Evolutionary conservation across 2,888 invertebrate species (phyloP).

Genomic region (Scaptomyza cyrtandrae): DNA sequence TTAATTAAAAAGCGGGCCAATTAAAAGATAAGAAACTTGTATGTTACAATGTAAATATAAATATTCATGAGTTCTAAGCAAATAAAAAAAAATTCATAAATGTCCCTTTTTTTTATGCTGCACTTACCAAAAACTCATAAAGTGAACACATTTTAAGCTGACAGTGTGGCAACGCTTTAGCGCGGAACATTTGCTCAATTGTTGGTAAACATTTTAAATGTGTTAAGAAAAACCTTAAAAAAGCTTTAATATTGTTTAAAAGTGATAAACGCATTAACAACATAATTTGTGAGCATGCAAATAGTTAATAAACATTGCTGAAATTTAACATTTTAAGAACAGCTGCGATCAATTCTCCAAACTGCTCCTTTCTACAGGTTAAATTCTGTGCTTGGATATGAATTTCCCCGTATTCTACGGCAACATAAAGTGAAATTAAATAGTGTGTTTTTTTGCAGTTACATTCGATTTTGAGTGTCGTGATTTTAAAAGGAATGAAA

Average conservation of each 20-base stretch:
- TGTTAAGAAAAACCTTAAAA: background rate
- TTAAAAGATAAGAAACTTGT: constrained; percentile 8
- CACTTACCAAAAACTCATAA: background rate
- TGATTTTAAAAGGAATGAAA: constrained; percentile 20
- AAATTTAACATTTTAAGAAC: no score
- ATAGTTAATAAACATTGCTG: background rate
- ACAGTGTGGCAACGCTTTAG: constrained; percentile 4
- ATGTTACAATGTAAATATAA: background rate
- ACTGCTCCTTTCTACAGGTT: constrained; percentile 1
- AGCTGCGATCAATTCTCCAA: constrained; percentile 3
- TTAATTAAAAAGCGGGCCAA: constrained; percentile 12
- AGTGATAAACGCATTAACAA: background rate
- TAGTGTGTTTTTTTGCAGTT: constrained; percentile 29
- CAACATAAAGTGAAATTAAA: background rate
- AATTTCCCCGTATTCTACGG: no score
- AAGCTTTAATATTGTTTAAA: background rate
- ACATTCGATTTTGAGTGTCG: constrained; percentile 20
- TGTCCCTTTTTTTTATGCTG: background rate
- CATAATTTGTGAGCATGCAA: background rate
- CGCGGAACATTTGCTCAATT: background rate
- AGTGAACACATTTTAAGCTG: background rate
- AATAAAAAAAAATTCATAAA: background rate
- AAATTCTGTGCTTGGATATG: background rate
- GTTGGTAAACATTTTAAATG: background rate
- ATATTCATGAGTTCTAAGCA: background rate